Percentiles rank a stretch among this genome's conserved stretches.
Conservation (phyloP, 1,140 invertebrate genomes). For the Akabosia matsudoensis region DNA sequence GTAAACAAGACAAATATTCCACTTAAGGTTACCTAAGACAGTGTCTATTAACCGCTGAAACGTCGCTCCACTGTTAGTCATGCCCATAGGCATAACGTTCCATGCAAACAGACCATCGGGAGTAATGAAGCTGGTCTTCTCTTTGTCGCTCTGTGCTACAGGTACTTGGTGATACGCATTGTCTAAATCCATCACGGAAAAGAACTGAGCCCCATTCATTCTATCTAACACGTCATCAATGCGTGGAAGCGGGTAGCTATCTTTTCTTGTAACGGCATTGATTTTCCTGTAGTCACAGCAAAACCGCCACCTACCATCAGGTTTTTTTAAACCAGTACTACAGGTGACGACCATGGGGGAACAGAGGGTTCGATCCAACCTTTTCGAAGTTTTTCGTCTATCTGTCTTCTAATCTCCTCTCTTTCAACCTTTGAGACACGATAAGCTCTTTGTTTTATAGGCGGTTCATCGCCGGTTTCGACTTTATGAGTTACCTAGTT, state of each 20-base stretch:
- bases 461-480: conserved; percentile 34
- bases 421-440: conserved; percentile 22
- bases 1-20: conserved; percentile 41
- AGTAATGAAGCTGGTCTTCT: conserved; percentile 54
- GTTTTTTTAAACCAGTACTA: conserved; percentile 44
- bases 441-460: conserved; percentile 30
- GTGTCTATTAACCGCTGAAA: conserved; percentile 52
- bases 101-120: conserved; percentile 51
- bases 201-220: background rate
- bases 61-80: conserved; percentile 50
- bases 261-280: conserved; percentile 24
- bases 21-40: conserved; percentile 37
- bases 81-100: conserved; percentile 50
- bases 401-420: conserved; percentile 34
- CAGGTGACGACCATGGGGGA: conserved; percentile 39
- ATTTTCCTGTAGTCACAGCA: conserved; percentile 32
- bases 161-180: conserved; percentile 48
- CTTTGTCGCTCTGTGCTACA: conserved; percentile 41
- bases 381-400: conserved; percentile 43
- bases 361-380: conserved; percentile 40
- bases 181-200: conserved; percentile 18
- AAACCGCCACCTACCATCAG: conserved; percentile 33
- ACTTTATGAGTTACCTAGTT: conserved; percentile 31
- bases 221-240: conserved; percentile 27
- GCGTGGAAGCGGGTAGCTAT: background rate